Base-by-base conservation (phyloP, 2,113 vertebrate genomes). In the Zosterops hypoxanthus region DNA sequence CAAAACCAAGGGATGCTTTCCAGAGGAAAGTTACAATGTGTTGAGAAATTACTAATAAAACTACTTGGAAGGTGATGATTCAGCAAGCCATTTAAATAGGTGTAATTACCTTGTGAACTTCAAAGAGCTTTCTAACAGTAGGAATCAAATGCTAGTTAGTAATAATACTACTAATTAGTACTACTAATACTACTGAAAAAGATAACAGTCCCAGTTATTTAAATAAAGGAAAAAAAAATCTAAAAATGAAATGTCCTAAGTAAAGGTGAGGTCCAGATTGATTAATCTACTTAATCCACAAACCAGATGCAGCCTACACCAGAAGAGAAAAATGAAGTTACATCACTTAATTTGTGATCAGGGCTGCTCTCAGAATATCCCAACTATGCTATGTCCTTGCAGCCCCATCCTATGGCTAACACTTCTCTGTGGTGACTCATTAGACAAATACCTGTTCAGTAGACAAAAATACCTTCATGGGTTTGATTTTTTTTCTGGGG, bases 311-410 rank as follows among this genome's bases (percentile, higher is more conserved):
- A 53, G 24, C 52, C 26, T 53, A 50, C 4, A 36, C 15, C 65
- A 60, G 23, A 60, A 81, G 21, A 39, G 7, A 23, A 25, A 59
- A 81, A 83, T 36, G 11, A 90, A 69, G 8, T 44, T 31, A 12
- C 8, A 22, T 25, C 36, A n/a, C 28, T 33, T 36, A 16, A 15
- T 26, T 69, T 64, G 28, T 23, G 29, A 11, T 56, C 23, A 60
- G 26, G 5, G 12, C 29, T 65, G 14, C 15, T 63, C 49, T 47
- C 0, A 1, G 29, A 75, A 68, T 28, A 76, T 34, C 34, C 41
- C 12, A 69, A 0, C 14, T 31, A 16, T 6, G 19, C 28, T n/a
- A 28, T 0, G 1, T 17, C 72, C 29, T 59, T 72, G 20, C 25
- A 86, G 5, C 12, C 33, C 25, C 34, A 65, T 60, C 50, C 55